A percentile compares a stretch with the other conserved stretches of the same genome.
phyloP scores from a whole-genome alignment of 2,888 invertebrate genomes.

The Cyaniris semiargus region DNA sequence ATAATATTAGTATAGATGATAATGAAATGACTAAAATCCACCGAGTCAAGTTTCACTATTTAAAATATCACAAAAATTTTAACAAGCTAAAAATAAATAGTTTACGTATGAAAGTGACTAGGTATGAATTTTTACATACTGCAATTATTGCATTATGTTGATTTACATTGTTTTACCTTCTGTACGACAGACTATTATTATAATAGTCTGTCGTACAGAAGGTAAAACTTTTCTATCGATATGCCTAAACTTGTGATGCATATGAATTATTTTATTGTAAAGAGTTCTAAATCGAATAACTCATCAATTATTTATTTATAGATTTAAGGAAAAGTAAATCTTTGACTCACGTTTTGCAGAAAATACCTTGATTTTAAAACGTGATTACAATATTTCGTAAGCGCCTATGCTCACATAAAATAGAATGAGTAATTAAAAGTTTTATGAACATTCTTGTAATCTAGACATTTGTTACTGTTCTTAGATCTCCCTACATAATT shows the following conservation, averaged over 20 bases:
- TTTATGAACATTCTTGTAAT: not conserved
- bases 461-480: not conserved
- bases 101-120: not conserved
- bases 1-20: too few relatives aligned
- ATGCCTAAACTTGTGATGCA: conserved; percentile 31
- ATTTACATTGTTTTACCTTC: too few relatives aligned
- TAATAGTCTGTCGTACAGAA: not conserved
- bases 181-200: too few relatives aligned
- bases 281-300: conserved; percentile 22
- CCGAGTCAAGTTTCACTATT: not conserved
- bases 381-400: not conserved
- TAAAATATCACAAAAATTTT: not conserved
- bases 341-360: not conserved
- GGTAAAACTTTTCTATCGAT: not conserved
- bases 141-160: too few relatives aligned
- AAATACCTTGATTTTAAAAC: not conserved
- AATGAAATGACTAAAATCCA: not conserved
- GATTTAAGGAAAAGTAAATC: conserved; percentile 16
- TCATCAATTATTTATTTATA: conserved; percentile 24
- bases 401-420: not conserved
- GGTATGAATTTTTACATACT: conserved; percentile 6
- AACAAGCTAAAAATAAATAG: not conserved
- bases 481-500: not conserved
- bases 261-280: conserved; percentile 38
- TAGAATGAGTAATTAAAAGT: not conserved